phyloP scores from a whole-genome alignment of 2,113 vertebrate species.

The Arothron firmamentum region DNA sequence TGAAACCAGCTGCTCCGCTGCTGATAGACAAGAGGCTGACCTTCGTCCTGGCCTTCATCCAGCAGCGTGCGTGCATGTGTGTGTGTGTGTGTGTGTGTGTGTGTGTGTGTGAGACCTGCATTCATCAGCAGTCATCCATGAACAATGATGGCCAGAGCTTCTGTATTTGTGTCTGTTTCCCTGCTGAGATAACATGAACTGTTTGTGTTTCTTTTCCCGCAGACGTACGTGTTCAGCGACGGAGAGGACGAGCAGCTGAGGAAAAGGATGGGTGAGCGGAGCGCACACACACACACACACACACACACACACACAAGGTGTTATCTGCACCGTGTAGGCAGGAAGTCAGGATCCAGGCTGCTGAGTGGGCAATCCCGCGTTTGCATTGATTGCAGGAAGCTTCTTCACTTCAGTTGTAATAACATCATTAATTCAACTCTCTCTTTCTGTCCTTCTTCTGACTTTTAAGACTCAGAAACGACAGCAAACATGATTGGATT shows the following conservation, averaged over 20 bases:
- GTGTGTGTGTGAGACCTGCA: too few relatives aligned
- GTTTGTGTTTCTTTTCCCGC: conserved; percentile 52
- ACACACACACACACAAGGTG: conserved; percentile 9
- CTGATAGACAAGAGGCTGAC: conserved; percentile 37
- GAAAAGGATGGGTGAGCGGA: conserved; percentile 82
- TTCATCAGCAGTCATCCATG: not conserved
- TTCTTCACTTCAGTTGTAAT: conserved; percentile 15
- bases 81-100: too few relatives aligned
- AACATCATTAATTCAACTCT: conserved; percentile 30
- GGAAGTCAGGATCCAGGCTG: conserved; percentile 49
- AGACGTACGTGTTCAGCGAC: conserved; percentile 93
- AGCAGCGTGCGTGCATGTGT: not conserved
- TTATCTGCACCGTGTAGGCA: conserved; percentile 40
- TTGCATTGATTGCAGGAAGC: conserved; percentile 55
- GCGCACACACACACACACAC: conserved; percentile 21
- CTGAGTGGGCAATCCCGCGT: conserved; percentile 51
- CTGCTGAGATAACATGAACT: conserved; percentile 33
- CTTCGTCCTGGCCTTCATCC: conserved; percentile 33
- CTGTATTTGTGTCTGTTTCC: conserved; percentile 10
- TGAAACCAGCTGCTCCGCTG: conserved; percentile 39
- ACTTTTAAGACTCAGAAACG: not conserved
- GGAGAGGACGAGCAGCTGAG: conserved; percentile 83
- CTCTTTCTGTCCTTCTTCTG: conserved; percentile 30
- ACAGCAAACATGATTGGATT: too few relatives aligned
- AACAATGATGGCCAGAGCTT: not conserved